These are phyloP conservation scores for Drosophila koepferae DNA, from an alignment of 2,888 invertebrate genomes.

Conservation along the genomic window DNA sequence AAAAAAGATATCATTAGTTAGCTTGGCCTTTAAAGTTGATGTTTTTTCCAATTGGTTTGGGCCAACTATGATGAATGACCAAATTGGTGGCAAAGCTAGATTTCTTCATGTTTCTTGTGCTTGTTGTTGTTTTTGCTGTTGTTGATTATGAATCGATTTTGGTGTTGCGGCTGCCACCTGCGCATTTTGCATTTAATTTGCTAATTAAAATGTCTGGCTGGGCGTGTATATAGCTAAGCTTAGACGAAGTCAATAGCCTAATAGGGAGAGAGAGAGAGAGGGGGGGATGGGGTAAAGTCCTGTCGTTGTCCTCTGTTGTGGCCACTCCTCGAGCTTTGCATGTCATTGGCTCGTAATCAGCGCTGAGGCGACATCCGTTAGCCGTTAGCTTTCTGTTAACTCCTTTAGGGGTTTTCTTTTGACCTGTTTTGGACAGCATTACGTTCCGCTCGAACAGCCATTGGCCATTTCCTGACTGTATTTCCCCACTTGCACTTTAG, in stretches of 20 bases:
- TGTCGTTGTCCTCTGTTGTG: background rate
- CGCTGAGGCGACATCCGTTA: constrained; percentile 31
- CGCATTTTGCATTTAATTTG: constrained; percentile 64
- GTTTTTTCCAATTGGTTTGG: constrained; percentile 26
- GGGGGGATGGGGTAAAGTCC: background rate
- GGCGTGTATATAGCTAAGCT: background rate
- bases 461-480: background rate
- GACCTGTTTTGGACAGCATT: background rate
- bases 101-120: background rate
- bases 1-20: constrained; percentile 21
- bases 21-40: constrained; percentile 7
- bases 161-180: constrained; percentile 28
- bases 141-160: constrained; percentile 42
- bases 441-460: constrained; percentile 31
- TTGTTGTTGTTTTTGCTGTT: background rate
- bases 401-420: constrained; percentile 5
- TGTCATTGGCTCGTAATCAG: constrained; percentile 63
- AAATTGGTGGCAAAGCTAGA: constrained; percentile 15
- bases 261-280: constrained; percentile 3
- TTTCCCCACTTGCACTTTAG: background rate
- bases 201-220: constrained; percentile 63
- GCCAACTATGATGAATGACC: constrained; percentile 40
- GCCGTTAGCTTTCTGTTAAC: constrained; percentile 5
- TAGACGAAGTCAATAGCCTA: constrained; percentile 49
- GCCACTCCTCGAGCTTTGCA: constrained; percentile 64